Evolutionary conservation across 2,888 invertebrate species (phyloP).

Genomic region (Cremastinae sp.): DNA sequence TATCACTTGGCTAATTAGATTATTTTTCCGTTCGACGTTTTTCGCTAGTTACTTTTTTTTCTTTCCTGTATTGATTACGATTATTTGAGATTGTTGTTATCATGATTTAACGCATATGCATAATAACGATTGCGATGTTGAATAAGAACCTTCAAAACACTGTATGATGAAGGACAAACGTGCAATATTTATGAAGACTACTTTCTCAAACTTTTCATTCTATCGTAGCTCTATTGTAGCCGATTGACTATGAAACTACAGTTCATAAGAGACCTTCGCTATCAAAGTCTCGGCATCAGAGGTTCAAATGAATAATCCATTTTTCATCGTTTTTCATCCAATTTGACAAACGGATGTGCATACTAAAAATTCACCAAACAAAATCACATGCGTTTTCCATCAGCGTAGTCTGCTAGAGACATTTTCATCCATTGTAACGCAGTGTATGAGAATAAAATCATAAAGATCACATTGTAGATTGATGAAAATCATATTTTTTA

Average conservation of each 20-base stretch:
- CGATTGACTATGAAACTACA: slow-evolving; percentile 14
- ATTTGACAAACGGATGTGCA: neutral
- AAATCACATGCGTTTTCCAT: neutral
- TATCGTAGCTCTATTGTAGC: slow-evolving; percentile 25
- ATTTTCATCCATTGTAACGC: slow-evolving; percentile 37
- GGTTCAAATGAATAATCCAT: slow-evolving; percentile 31
- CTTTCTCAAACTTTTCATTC: slow-evolving; percentile 58
- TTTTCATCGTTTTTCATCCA: slow-evolving; percentile 36
- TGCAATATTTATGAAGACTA: slow-evolving; percentile 55
- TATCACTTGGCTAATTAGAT: slow-evolving; percentile 47
- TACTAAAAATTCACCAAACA: neutral
- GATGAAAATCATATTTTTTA: slow-evolving; percentile 41
- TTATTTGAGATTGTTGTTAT: slow-evolving; percentile 9
- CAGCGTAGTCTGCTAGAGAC: slow-evolving; percentile 24
- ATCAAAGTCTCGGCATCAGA: slow-evolving; percentile 39
- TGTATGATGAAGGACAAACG: slow-evolving; percentile 13
- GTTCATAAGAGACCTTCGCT: slow-evolving; percentile 58
- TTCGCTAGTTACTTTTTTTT: neutral
- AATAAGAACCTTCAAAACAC: slow-evolving; percentile 38
- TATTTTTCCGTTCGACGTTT: slow-evolving; percentile 20
- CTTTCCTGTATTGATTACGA: neutral
- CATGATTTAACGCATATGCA: neutral
- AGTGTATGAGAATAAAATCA: slow-evolving; percentile 8
- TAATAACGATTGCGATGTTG: slow-evolving; percentile 1
- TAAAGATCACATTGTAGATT: neutral